These are phyloP conservation scores for Pantelozetes paolii DNA, from an alignment of 2,888 invertebrate species.

Conservation along the genomic window DNA sequence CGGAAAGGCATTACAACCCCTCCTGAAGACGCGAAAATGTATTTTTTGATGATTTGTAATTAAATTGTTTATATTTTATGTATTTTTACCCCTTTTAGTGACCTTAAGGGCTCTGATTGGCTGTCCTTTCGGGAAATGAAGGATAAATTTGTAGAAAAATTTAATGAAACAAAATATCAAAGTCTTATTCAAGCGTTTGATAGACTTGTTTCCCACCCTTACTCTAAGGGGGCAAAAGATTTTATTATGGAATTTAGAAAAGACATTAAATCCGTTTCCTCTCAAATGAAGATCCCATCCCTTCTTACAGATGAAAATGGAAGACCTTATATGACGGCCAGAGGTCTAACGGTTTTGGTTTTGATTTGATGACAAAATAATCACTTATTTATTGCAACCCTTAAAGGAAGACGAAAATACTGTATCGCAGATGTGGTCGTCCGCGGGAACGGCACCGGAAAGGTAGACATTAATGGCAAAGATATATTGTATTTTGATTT, in stretches of 20 bases:
- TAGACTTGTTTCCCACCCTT: constrained; percentile 66
- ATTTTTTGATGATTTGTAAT: not conserved
- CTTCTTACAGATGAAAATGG: constrained; percentile 50
- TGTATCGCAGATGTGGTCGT: constrained; percentile 69
- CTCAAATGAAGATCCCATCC: constrained; percentile 47
- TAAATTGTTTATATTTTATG: not conserved
- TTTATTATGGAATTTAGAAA: constrained; percentile 69
- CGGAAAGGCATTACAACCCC: constrained; percentile 60
- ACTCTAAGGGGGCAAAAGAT: constrained; percentile 65
- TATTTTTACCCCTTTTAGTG: constrained; percentile 45
- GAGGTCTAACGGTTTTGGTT: constrained; percentile 47
- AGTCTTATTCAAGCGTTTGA: constrained; percentile 69
- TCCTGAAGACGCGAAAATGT: constrained; percentile 59
- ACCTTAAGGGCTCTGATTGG: constrained; percentile 60
- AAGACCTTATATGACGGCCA: constrained; percentile 50
- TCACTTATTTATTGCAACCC: not conserved
- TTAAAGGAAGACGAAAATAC: constrained; percentile 51
- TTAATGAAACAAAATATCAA: constrained; percentile 60
- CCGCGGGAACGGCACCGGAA: constrained; percentile 73
- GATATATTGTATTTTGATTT: constrained; percentile 70
- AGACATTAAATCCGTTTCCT: constrained; percentile 60
- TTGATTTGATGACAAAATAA: not conserved
- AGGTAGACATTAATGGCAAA: constrained; percentile 72
- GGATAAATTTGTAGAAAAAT: constrained; percentile 62
- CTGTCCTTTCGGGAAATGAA: constrained; percentile 65